phyloP scores from a whole-genome alignment of 1,140 invertebrate species.

The Drosophila lini region DNA sequence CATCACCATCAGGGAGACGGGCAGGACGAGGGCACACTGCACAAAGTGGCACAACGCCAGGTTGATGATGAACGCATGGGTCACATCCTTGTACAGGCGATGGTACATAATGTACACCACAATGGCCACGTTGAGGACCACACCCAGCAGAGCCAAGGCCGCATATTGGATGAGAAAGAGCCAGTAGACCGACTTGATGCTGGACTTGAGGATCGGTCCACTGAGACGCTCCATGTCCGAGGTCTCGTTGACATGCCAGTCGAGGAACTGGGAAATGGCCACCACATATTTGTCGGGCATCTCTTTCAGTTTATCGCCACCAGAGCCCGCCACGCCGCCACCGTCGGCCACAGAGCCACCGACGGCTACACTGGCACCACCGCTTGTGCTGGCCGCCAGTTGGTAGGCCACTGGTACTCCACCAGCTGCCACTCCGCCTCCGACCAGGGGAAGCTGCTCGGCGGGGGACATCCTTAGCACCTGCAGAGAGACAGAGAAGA shows the following conservation, averaged over 20 bases:
- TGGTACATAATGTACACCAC: slow-evolving; percentile 87
- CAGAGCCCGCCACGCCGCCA: slow-evolving; percentile 41
- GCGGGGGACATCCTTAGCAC: slow-evolving; percentile 68
- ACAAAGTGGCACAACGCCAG: slow-evolving; percentile 88
- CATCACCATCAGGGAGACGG: slow-evolving; percentile 88
- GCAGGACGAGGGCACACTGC: slow-evolving; percentile 88
- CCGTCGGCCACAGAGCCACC: slow-evolving; percentile 38
- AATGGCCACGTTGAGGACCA: slow-evolving; percentile 87
- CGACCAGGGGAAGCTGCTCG: slow-evolving; percentile 53
- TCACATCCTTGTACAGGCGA: slow-evolving; percentile 87
- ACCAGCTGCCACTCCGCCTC: slow-evolving; percentile 1
- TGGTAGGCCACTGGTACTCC: slow-evolving; percentile 25
- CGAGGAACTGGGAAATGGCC: slow-evolving; percentile 69
- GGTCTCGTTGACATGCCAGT: slow-evolving; percentile 69
- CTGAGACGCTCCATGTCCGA: slow-evolving; percentile 68
- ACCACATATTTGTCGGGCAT: slow-evolving; percentile 76
- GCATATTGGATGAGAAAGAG: slow-evolving; percentile 88
- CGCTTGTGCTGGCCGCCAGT: slow-evolving; percentile 42
- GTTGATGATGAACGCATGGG: slow-evolving; percentile 88
- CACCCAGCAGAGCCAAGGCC: slow-evolving; percentile 86
- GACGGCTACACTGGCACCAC: background rate
- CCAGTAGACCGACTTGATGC: slow-evolving; percentile 86
- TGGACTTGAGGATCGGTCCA: slow-evolving; percentile 79
- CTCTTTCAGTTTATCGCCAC: slow-evolving; percentile 64
- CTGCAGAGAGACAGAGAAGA: slow-evolving; percentile 33